Evolutionary conservation across 2,888 invertebrate species (phyloP).

Genomic region (Cryptocheilus praepositus): DNA sequence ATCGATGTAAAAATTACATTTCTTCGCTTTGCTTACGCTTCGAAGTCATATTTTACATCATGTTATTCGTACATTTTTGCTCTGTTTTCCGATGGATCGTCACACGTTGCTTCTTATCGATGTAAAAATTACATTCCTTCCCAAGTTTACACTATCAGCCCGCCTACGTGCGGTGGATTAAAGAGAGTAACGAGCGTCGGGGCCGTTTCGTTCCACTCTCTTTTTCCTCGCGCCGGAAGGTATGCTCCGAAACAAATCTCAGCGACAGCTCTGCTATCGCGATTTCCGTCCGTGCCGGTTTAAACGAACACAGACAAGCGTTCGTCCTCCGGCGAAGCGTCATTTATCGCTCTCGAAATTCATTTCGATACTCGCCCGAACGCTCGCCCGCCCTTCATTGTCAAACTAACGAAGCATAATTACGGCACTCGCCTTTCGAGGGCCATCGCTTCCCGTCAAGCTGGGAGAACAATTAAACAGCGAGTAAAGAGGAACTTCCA

Average conservation of each 20-base stretch:
- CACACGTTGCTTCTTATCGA: background rate
- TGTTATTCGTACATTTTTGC: background rate
- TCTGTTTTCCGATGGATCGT: background rate
- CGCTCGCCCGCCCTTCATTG: background rate
- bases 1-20: too few species aligned
- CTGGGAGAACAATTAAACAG: background rate
- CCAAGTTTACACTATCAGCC: background rate
- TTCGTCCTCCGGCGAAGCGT: background rate
- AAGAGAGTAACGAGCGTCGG: background rate
- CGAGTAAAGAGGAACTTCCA: background rate
- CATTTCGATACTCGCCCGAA: constrained; percentile 1
- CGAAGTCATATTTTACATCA: background rate
- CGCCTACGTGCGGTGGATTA: constrained; percentile 3
- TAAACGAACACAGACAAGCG: background rate
- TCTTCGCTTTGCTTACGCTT: constrained; percentile 6
- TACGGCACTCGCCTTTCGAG: constrained; percentile 1
- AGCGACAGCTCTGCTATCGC: background rate
- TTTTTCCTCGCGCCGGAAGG: background rate
- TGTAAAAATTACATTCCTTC: background rate
- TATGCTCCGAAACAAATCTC: background rate
- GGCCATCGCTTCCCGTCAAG: constrained; percentile 7
- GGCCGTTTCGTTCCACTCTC: background rate
- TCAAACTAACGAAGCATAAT: constrained; percentile 1
- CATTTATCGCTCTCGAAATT: constrained; percentile 1
- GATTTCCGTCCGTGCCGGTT: background rate